A percentile compares a stretch with the other conserved stretches of the same genome.
Conservation (phyloP, 2,797 vertebrate genomes). For the Peromyscus nudipes region DNA sequence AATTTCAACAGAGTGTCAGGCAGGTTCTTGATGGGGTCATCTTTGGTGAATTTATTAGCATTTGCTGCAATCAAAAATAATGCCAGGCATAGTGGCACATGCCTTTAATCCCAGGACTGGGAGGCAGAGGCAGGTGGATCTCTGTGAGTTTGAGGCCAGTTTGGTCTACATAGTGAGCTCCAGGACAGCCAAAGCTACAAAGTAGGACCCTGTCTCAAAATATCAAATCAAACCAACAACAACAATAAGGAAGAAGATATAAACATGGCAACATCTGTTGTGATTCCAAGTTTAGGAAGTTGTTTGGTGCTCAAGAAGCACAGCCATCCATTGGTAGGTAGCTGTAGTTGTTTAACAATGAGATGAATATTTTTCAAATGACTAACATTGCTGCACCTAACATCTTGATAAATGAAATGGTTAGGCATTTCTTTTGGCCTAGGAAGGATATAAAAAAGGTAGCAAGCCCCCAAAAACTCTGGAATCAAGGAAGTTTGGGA, state of each 20-base stretch:
- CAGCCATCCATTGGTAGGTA: background rate
- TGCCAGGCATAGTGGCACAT: background rate
- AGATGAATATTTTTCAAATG: constrained; percentile 40
- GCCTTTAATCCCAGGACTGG: background rate
- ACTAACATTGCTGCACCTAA: constrained; percentile 10
- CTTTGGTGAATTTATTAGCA: constrained; percentile 37
- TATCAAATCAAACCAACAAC: background rate
- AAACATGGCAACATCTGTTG: background rate
- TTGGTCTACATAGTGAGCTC: background rate
- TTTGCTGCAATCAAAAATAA: background rate
- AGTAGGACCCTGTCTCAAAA: background rate
- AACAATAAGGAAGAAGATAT: background rate
- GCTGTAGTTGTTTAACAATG: background rate
- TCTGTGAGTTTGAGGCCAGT: background rate
- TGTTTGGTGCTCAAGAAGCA: background rate
- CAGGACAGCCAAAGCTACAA: background rate
- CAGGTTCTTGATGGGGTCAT: background rate
- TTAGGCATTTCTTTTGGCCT: background rate
- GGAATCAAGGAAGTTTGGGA: background rate
- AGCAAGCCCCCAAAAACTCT: background rate
- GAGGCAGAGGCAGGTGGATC: background rate
- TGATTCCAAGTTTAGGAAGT: background rate
- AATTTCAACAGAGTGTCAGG: background rate
- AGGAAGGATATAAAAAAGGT: background rate
- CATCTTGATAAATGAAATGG: background rate